Evolutionary conservation across 2,888 invertebrate species (phyloP).

Genomic region (Drosophila paracracens): DNA sequence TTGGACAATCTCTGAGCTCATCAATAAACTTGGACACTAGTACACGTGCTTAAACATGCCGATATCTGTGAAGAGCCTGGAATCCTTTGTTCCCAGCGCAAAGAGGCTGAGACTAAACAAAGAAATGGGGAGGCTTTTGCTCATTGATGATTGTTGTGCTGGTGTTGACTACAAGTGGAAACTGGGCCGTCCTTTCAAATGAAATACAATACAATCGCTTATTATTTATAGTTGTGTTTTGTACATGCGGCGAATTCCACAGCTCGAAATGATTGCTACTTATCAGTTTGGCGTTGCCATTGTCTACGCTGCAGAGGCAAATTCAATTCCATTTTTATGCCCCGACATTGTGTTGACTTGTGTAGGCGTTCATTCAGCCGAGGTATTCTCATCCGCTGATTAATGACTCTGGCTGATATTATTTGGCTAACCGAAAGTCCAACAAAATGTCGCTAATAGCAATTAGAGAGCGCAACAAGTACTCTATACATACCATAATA

Average conservation of each 20-base stretch:
- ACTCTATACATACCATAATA: slow-evolving; percentile 14
- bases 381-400: slow-evolving; percentile 19
- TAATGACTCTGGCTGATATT: slow-evolving; percentile 17
- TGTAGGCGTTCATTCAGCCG: slow-evolving; percentile 2
- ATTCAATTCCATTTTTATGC: slow-evolving; percentile 46
- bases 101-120: slow-evolving; percentile 47
- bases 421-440: slow-evolving; percentile 1
- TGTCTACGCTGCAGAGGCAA: slow-evolving; percentile 25
- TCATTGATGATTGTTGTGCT: slow-evolving; percentile 28
- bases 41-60: slow-evolving; percentile 54
- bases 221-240: slow-evolving; percentile 70
- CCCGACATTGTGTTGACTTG: slow-evolving; percentile 2
- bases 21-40: slow-evolving; percentile 62
- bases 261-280: slow-evolving; percentile 46
- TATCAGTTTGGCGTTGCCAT: slow-evolving; percentile 47
- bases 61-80: slow-evolving; percentile 21
- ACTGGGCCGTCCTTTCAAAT: slow-evolving; percentile 64
- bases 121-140: slow-evolving; percentile 18
- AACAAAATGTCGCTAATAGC: slow-evolving; percentile 3
- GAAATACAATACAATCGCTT: slow-evolving; percentile 66
- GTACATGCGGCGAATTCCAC: slow-evolving; percentile 19
- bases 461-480: slow-evolving; percentile 46
- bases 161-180: slow-evolving; percentile 31
- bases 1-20: slow-evolving; percentile 46
- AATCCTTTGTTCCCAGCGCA: slow-evolving; percentile 43